phyloP scores from a whole-genome alignment of 2,113 vertebrate genomes.

The Machaerirhynchus nigripectus region DNA sequence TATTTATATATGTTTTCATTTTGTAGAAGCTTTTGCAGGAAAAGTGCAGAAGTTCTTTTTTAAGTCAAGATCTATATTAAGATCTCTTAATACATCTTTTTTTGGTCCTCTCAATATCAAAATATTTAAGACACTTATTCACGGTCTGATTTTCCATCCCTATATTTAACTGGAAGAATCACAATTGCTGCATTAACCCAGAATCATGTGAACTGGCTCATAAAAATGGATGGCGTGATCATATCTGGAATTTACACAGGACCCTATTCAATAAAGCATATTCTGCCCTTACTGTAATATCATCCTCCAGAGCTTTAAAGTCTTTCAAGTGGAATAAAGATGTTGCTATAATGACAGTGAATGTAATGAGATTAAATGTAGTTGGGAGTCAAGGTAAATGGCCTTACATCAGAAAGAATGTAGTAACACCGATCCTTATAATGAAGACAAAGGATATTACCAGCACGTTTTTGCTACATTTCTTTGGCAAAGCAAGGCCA shows the following conservation, averaged over 20 bases:
- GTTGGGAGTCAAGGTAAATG: constrained; percentile 70
- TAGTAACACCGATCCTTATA: constrained; percentile 54
- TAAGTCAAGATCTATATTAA: constrained; percentile 5
- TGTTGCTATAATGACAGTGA: constrained; percentile 67
- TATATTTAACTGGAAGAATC: neutral
- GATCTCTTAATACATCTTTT: neutral
- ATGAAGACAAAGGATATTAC: constrained; percentile 71
- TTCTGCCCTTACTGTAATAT: constrained; percentile 39
- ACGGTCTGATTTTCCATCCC: neutral
- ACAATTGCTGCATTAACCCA: neutral
- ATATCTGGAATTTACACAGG: constrained; percentile 52
- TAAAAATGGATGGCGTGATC: constrained; percentile 52
- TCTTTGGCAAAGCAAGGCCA: constrained; percentile 67
- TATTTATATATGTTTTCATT: neutral
- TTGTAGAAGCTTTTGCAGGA: neutral
- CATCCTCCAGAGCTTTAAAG: constrained; percentile 72
- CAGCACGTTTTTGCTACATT: constrained; percentile 50
- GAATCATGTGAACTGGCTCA: neutral
- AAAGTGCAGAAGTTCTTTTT: neutral
- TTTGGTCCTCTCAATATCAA: neutral
- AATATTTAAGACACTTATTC: neutral
- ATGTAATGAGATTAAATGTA: constrained; percentile 74
- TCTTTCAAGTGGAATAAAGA: constrained; percentile 73
- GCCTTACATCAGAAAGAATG: constrained; percentile 69
- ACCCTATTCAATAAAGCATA: constrained; percentile 53